These are phyloP conservation scores for Cryptotermes secundus DNA, from an alignment of 1,140 invertebrate species.

Conservation along the genomic window DNA sequence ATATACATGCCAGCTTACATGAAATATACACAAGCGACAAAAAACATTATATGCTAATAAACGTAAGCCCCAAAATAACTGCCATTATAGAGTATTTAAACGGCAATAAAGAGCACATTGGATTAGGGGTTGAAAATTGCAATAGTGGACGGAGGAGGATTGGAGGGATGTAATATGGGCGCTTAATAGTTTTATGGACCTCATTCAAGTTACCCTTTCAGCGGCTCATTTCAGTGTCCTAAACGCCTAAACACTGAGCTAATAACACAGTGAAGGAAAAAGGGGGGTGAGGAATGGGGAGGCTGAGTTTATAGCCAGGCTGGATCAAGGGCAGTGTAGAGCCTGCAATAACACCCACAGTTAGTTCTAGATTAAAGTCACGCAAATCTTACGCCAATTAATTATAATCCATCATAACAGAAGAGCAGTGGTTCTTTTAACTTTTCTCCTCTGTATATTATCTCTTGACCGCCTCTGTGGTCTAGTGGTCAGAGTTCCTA, in stretches of 20 bases:
- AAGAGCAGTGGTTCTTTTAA: neutral
- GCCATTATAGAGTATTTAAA: neutral
- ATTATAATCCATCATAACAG: neutral
- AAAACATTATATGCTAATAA: neutral
- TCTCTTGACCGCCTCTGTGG: too few relatives aligned
- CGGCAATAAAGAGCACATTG: neutral
- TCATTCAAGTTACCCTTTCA: conserved; percentile 12
- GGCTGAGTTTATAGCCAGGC: neutral
- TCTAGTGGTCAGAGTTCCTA: too few relatives aligned
- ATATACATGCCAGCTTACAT: neutral
- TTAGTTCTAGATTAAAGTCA: neutral
- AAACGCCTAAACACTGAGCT: neutral
- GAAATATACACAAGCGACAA: neutral
- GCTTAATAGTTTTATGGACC: conserved; percentile 16
- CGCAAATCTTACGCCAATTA: neutral
- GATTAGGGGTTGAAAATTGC: neutral
- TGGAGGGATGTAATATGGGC: neutral
- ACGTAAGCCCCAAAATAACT: neutral
- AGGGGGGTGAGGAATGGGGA: neutral
- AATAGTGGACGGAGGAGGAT: neutral
- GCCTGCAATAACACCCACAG: neutral
- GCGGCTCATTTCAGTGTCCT: neutral
- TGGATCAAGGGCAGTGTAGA: neutral
- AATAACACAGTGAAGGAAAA: neutral
- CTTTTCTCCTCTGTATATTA: neutral